Evolutionary conservation across 2,797 vertebrate genomes (phyloP).

Genomic region (Staurois parvus): DNA sequence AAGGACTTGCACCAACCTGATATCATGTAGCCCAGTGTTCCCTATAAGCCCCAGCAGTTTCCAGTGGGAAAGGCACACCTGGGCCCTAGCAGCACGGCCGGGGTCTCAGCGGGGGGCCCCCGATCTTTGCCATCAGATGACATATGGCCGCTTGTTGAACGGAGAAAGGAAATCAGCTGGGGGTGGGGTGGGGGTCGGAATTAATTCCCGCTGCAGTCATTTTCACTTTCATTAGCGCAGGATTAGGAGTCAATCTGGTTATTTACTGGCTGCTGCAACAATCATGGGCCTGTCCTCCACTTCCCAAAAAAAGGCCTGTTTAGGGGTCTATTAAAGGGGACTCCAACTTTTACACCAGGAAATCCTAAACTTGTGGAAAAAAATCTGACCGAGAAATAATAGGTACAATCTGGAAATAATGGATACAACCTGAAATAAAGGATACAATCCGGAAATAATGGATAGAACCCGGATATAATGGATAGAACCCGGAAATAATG

Average conservation of each 20-base stretch:
- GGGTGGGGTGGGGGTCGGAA: neutral
- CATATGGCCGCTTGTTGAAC: conserved; percentile 53
- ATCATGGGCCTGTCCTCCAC: conserved; percentile 6
- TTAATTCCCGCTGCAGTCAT: neutral
- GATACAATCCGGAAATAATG: too few relatives aligned
- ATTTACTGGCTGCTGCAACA: neutral
- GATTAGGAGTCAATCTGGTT: conserved; percentile 30
- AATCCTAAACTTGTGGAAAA: too few relatives aligned
- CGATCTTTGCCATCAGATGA: conserved; percentile 22
- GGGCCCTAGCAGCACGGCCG: neutral
- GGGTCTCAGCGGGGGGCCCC: conserved; percentile 3
- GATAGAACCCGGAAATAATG: too few relatives aligned
- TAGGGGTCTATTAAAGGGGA: neutral
- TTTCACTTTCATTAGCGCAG: conserved; percentile 49
- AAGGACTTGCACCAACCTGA: too few relatives aligned
- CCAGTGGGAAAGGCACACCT: conserved; percentile 48
- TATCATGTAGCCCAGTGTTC: too few relatives aligned
- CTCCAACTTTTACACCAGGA: too few relatives aligned
- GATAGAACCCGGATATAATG: too few relatives aligned
- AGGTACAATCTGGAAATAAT: too few relatives aligned
- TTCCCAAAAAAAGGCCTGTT: neutral
- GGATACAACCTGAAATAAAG: too few relatives aligned
- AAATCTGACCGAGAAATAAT: too few relatives aligned
- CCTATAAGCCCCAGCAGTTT: too few relatives aligned
- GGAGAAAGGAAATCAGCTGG: conserved; percentile 20